These are phyloP conservation scores for Zaprionus obscuricornis DNA, from an alignment of 2,888 invertebrate species.

Conservation along the genomic window DNA sequence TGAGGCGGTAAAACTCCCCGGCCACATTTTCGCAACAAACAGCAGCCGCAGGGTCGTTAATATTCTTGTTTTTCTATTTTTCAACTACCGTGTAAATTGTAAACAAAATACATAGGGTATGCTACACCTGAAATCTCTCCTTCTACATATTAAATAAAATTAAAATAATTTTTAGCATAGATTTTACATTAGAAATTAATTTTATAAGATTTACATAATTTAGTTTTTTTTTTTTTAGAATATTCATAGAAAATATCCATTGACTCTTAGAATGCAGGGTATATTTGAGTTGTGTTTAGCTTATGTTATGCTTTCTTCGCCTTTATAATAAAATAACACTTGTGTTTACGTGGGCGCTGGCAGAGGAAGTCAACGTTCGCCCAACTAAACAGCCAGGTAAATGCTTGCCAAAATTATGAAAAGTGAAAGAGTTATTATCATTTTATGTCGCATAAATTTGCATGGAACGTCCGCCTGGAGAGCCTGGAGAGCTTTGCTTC, in stretches of 20 bases:
- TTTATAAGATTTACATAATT: too few species aligned
- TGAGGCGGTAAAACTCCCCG: conserved; percentile 34
- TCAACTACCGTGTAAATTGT: conserved; percentile 22
- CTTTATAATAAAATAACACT: conserved; percentile 26
- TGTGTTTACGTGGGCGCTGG: conserved; percentile 15
- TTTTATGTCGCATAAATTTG: conserved; percentile 71
- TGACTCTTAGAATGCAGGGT: too few species aligned
- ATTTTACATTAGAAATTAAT: too few species aligned
- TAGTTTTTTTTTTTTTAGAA: too few species aligned
- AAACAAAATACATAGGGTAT: too few species aligned
- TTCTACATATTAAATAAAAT: too few species aligned
- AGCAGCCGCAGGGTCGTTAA: conserved; percentile 49
- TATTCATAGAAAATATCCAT: too few species aligned
- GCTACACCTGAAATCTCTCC: too few species aligned
- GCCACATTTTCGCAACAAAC: conserved; percentile 27
- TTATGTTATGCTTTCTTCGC: conserved; percentile 4
- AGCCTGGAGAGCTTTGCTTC: conserved; percentile 14
- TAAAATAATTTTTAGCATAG: too few species aligned
- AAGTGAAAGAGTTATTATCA: conserved; percentile 70
- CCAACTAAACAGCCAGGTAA: conserved; percentile 59
- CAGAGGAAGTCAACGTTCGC: conserved; percentile 8
- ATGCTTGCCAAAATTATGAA: conserved; percentile 63
- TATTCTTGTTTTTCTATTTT: conserved; percentile 44
- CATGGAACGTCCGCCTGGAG: conserved; percentile 47
- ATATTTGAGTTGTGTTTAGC: background rate